Percentiles rank a stretch among this genome's conserved stretches.
phyloP scores from a whole-genome alignment of 2,888 invertebrate species.

The Drosophila mercatorum region DNA sequence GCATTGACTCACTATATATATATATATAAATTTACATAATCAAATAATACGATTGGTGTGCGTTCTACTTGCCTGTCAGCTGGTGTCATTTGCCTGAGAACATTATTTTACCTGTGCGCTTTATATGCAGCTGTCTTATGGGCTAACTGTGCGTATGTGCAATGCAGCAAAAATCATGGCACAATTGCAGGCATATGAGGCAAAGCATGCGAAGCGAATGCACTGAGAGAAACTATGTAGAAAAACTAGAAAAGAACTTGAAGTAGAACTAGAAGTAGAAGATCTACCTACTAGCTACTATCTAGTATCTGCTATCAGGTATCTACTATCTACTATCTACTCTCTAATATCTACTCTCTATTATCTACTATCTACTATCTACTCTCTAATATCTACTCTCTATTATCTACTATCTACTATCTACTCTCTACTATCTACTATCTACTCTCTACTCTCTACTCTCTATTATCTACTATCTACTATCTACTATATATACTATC shows the following conservation, averaged over 20 bases:
- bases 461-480: background rate
- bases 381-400: background rate
- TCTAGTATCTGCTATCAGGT: background rate
- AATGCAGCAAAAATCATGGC: slow-evolving; percentile 37
- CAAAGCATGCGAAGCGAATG: background rate
- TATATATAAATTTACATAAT: slow-evolving; percentile 41
- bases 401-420: background rate
- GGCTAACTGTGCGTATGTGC: slow-evolving; percentile 61
- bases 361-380: background rate
- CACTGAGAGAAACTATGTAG: slow-evolving; percentile 12
- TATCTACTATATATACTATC: background rate
- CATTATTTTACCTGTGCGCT: slow-evolving; percentile 12
- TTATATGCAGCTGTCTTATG: slow-evolving; percentile 12
- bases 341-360: background rate
- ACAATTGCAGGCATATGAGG: background rate
- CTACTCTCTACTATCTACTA: background rate
- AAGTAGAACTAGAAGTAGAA: no score
- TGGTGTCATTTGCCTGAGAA: slow-evolving; percentile 23
- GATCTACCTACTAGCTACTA: no score
- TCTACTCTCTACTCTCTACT: background rate
- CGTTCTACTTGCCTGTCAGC: slow-evolving; percentile 10
- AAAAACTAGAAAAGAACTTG: no score
- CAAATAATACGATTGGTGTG: slow-evolving; percentile 39
- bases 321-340: background rate
- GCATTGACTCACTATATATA: slow-evolving; percentile 11